phyloP scores from a whole-genome alignment of 2,113 vertebrate species.

The Irena cyanogastra region DNA sequence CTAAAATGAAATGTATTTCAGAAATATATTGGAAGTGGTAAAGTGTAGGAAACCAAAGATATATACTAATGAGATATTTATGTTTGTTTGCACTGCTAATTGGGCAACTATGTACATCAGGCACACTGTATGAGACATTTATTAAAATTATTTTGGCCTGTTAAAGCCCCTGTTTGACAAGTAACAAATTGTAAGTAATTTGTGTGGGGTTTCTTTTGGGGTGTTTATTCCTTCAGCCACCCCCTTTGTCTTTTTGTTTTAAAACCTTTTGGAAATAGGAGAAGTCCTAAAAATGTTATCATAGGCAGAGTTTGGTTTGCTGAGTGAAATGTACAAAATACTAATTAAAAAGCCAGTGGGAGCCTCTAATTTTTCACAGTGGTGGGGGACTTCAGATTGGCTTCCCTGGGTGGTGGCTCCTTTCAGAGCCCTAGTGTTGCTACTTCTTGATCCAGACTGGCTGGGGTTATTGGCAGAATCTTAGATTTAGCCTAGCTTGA shows the following conservation, averaged over 20 bases:
- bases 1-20: background rate
- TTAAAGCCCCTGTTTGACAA: background rate
- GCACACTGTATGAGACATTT: background rate
- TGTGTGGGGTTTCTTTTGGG: background rate
- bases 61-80: background rate
- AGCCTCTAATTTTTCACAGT: background rate
- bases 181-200: background rate
- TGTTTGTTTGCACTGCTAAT: background rate
- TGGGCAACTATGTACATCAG: background rate
- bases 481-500: background rate
- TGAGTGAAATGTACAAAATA: rapidly evolving
- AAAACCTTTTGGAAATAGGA: background rate
- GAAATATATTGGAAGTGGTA: background rate
- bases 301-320: background rate
- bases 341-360: background rate
- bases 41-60: background rate
- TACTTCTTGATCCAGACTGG: background rate
- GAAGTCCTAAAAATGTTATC: background rate
- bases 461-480: background rate
- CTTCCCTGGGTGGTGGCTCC: background rate
- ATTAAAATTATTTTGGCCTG: background rate
- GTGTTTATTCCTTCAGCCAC: background rate
- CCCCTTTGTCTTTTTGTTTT: background rate
- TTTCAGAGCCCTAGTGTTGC: background rate
- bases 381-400: background rate